Percentiles rank a stretch among this genome's conserved stretches.
phyloP scores from a whole-genome alignment of 2,888 invertebrate genomes.

The Melanostoma scalare region DNA sequence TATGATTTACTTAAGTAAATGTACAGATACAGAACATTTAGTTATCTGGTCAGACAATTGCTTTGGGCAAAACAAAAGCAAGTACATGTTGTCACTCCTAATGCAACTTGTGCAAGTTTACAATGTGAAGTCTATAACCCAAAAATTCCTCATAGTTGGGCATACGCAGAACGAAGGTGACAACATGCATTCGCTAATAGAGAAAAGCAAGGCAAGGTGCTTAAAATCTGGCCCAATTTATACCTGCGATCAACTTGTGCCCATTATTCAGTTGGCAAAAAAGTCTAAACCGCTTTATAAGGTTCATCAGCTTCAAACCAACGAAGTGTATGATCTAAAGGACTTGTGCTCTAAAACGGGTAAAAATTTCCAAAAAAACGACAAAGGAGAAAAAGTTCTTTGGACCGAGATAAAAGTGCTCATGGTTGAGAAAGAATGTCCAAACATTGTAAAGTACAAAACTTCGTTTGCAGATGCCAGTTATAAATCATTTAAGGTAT shows the following conservation, averaged over 20 bases:
- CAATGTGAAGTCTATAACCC: background rate
- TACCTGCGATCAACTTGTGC: too few relatives aligned
- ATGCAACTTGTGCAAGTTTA: too few relatives aligned
- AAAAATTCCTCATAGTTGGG: slow-evolving; percentile 5
- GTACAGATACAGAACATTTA: background rate
- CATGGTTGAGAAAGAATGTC: background rate
- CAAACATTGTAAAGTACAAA: background rate
- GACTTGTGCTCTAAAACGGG: background rate
- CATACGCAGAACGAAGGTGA: slow-evolving; percentile 3
- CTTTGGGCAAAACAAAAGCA: too few relatives aligned
- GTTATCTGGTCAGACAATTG: background rate
- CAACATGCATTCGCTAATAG: background rate
- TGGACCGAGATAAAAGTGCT: background rate
- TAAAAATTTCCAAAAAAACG: too few relatives aligned
- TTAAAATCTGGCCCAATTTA: too few relatives aligned
- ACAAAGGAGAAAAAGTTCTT: too few relatives aligned
- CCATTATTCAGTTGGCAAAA: too few relatives aligned
- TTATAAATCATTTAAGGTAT: too few relatives aligned
- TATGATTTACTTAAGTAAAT: background rate
- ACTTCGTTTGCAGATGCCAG: slow-evolving; percentile 2
- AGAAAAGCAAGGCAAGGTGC: too few relatives aligned
- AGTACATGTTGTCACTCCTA: background rate
- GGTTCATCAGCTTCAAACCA: too few relatives aligned
- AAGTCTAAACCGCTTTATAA: too few relatives aligned
- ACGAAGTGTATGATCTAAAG: too few relatives aligned